These are phyloP conservation scores for Enteromius treurensis DNA, from an alignment of 2,797 vertebrate genomes.

Conservation along the genomic window DNA sequence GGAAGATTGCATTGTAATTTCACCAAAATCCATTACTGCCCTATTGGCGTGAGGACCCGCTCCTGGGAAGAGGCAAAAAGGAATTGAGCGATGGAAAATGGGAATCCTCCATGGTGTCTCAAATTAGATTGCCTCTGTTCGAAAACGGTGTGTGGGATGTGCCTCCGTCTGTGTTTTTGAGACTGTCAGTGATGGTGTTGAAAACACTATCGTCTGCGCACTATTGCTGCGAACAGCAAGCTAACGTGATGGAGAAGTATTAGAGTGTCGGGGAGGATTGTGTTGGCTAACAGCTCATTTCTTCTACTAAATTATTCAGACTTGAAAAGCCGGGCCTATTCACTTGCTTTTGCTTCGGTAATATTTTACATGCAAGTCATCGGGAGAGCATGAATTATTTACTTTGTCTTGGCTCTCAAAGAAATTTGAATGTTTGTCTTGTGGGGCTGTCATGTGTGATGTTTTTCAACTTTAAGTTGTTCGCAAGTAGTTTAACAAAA, in stretches of 20 bases:
- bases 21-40: slow-evolving; percentile 55
- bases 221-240: slow-evolving; percentile 19
- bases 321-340: slow-evolving; percentile 64
- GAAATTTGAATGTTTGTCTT: slow-evolving; percentile 63
- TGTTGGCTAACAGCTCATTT: slow-evolving; percentile 76
- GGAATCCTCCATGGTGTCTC: slow-evolving; percentile 19
- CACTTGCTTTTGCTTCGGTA: slow-evolving; percentile 72
- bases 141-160: neutral
- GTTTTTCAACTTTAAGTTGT: slow-evolving; percentile 52
- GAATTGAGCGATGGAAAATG: slow-evolving; percentile 28
- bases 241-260: slow-evolving; percentile 68
- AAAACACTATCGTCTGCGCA: slow-evolving; percentile 28
- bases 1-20: slow-evolving; percentile 64
- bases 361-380: slow-evolving; percentile 68
- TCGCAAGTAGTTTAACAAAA: slow-evolving; percentile 12
- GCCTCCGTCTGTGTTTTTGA: slow-evolving; percentile 6
- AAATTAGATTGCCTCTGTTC: slow-evolving; percentile 42
- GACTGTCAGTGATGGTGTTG: slow-evolving; percentile 16
- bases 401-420: slow-evolving; percentile 62
- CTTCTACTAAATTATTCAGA: slow-evolving; percentile 76
- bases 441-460: slow-evolving; percentile 62
- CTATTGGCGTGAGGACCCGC: slow-evolving; percentile 50
- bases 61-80: slow-evolving; percentile 44
- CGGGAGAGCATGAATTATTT: slow-evolving; percentile 73
- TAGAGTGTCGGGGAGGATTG: slow-evolving; percentile 65